phyloP scores from a whole-genome alignment of 2,797 vertebrate species.

The Naso thynnoides region DNA sequence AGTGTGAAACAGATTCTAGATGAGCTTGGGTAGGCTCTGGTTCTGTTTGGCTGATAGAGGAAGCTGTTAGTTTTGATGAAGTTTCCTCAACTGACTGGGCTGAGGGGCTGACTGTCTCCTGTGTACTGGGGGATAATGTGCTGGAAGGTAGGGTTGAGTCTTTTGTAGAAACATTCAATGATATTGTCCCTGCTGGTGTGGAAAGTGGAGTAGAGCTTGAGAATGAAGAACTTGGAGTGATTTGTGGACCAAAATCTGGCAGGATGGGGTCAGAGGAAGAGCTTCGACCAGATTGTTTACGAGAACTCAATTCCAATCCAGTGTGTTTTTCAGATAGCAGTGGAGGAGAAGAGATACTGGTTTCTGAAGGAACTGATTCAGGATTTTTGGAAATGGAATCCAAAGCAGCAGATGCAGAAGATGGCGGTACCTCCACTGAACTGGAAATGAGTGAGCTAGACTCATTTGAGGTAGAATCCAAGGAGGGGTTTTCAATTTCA shows the following conservation, averaged over 20 bases:
- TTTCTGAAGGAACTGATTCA: constrained; percentile 20
- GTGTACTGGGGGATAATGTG: constrained; percentile 2
- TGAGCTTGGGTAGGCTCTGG: background rate
- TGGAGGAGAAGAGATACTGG: constrained; percentile 4
- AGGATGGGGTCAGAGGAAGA: constrained; percentile 17
- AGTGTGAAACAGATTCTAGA: constrained; percentile 6
- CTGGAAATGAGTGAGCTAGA: constrained; percentile 6
- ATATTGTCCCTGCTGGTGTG: background rate
- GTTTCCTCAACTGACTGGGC: constrained; percentile 11
- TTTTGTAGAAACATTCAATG: background rate
- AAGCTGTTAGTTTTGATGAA: constrained; percentile 4
- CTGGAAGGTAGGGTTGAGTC: constrained; percentile 2
- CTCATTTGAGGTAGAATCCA: constrained; percentile 40
- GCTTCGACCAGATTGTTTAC: constrained; percentile 6
- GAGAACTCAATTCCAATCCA: constrained; percentile 16
- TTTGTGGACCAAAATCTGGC: constrained; percentile 25
- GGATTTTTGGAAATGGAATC: constrained; percentile 15
- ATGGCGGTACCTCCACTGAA: constrained; percentile 13
- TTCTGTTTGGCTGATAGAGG: background rate
- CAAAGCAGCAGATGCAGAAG: constrained; percentile 2
- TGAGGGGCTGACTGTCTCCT: constrained; percentile 15
- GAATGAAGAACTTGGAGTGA: background rate
- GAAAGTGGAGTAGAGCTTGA: constrained; percentile 8
- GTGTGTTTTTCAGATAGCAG: constrained; percentile 3
- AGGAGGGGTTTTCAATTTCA: constrained; percentile 25